Evolutionary conservation across 2,797 vertebrate genomes (phyloP).

Genomic region (Champsocephalus gunnari): DNA sequence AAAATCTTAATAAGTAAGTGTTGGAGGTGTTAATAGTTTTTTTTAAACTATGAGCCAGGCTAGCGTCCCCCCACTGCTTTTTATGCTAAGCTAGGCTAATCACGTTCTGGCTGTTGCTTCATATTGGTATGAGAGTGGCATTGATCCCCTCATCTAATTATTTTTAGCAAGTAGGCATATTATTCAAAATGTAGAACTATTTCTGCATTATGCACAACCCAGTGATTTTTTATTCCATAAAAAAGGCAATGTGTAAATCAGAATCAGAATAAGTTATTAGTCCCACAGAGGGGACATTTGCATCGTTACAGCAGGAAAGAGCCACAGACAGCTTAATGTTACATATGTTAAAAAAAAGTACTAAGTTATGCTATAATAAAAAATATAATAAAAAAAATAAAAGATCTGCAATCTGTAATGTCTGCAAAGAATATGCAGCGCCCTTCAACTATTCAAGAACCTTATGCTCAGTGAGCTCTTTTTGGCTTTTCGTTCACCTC

Average conservation of each 20-base stretch:
- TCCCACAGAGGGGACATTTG: too few relatives aligned
- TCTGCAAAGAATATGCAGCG: constrained; percentile 19
- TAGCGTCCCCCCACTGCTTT: neutral
- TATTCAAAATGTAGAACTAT: constrained; percentile 4
- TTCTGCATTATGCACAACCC: neutral
- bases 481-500: constrained; percentile 21
- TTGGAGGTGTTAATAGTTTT: neutral
- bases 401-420: neutral
- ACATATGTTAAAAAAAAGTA: too few relatives aligned
- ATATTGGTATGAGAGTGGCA: neutral
- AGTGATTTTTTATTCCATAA: constrained; percentile 3
- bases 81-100: neutral
- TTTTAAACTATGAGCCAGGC: neutral
- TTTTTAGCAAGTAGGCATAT: neutral
- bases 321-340: too few relatives aligned
- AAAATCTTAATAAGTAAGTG: neutral
- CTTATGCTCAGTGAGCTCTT: constrained; percentile 15
- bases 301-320: too few relatives aligned
- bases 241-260: neutral
- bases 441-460: constrained; percentile 7
- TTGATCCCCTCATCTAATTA: neutral
- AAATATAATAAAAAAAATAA: too few relatives aligned
- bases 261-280: too few relatives aligned
- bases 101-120: neutral
- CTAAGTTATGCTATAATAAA: too few relatives aligned